Percentiles rank a stretch among this genome's conserved stretches.
phyloP scores from a whole-genome alignment of 92 coral and sea anemone genomes.

The Epizoanthus illoricatus region DNA sequence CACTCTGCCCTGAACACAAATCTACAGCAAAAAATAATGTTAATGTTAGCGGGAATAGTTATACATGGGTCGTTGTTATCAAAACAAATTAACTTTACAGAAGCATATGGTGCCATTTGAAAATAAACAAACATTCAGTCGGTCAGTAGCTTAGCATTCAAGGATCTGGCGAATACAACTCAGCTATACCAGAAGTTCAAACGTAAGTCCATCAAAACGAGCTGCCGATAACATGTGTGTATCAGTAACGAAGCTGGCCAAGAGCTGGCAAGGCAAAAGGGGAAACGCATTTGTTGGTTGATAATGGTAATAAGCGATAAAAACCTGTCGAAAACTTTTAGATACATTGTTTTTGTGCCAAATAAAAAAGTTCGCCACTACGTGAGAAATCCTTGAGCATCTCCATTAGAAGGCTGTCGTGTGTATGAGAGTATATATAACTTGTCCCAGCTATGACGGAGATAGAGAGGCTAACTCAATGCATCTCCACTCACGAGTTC shows the following conservation, averaged over 20 bases:
- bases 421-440: background rate
- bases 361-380: background rate
- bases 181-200: background rate
- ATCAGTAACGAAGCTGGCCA: background rate
- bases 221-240: no score
- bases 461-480: background rate
- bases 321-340: background rate
- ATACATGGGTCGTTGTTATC: background rate
- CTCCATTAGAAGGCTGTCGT: background rate
- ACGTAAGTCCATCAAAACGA: background rate
- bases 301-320: background rate
- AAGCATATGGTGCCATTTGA: slow-evolving; percentile 1
- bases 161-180: background rate
- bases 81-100: background rate
- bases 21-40: background rate
- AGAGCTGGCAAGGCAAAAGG: background rate
- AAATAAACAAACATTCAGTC: background rate
- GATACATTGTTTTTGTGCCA: background rate
- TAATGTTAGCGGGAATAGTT: background rate
- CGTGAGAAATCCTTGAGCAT: background rate
- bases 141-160: background rate
- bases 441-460: background rate
- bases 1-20: background rate
- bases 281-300: background rate
- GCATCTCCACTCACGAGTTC: background rate